These are phyloP conservation scores for Lydus trimaculatus DNA, from an alignment of 2,888 invertebrate species.

Conservation along the genomic window DNA sequence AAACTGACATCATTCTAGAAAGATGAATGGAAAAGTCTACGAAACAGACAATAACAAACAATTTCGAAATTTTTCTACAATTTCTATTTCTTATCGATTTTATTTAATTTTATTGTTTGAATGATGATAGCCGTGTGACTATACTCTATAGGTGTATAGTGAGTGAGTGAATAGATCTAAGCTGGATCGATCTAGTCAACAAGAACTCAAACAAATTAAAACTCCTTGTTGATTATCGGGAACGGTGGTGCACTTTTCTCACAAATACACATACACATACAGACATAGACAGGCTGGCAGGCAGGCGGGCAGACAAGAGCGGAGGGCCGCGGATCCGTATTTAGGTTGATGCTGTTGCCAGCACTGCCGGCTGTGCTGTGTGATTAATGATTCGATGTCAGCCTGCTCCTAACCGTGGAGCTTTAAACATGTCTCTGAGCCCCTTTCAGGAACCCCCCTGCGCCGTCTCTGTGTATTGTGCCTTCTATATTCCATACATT, in stretches of 20 bases:
- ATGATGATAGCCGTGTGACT: neutral
- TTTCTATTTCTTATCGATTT: neutral
- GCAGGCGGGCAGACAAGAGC: slow-evolving; percentile 34
- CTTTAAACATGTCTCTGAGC: slow-evolving; percentile 60
- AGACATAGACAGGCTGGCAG: slow-evolving; percentile 21
- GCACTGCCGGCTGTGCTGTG: slow-evolving; percentile 59
- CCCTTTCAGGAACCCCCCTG: slow-evolving; percentile 52
- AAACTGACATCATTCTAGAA: neutral
- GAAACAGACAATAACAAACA: no score
- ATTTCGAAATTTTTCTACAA: no score
- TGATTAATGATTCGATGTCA: slow-evolving; percentile 62
- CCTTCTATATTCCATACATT: slow-evolving; percentile 43
- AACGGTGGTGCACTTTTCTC: slow-evolving; percentile 56
- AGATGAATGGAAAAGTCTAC: no score
- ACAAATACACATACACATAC: slow-evolving; percentile 36
- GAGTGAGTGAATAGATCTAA: neutral
- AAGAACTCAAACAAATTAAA: slow-evolving; percentile 55
- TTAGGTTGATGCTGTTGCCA: slow-evolving; percentile 59
- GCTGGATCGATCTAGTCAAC: slow-evolving; percentile 42
- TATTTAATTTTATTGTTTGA: neutral
- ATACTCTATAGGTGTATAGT: neutral
- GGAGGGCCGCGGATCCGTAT: slow-evolving; percentile 56
- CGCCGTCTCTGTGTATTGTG: slow-evolving; percentile 52
- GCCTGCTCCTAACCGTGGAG: slow-evolving; percentile 60
- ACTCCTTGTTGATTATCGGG: slow-evolving; percentile 57